These are phyloP conservation scores for Ylistrum balloti DNA, from an alignment of 1,140 invertebrate species.

Conservation along the genomic window DNA sequence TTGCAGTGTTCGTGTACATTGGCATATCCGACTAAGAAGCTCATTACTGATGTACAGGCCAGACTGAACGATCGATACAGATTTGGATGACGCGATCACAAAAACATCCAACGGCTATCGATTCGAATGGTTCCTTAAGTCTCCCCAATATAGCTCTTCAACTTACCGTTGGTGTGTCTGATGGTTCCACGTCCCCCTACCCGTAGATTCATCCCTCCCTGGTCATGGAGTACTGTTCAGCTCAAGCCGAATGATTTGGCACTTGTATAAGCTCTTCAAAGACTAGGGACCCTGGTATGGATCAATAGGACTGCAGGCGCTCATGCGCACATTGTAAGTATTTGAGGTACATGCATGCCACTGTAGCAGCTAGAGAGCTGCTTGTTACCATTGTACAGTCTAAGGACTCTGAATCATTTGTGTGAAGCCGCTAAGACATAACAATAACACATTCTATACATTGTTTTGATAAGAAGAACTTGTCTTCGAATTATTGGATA, in stretches of 20 bases:
- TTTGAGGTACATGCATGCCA: neutral
- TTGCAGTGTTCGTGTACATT: neutral
- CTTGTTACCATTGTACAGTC: neutral
- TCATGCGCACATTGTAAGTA: slow-evolving; percentile 1
- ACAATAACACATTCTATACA: no score
- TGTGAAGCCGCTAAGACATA: neutral
- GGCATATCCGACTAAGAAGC: neutral
- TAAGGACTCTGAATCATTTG: no score
- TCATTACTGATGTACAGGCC: neutral
- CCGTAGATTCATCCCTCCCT: neutral
- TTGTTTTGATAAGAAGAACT: no score
- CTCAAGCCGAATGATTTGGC: neutral
- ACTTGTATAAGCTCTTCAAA: slow-evolving; percentile 27
- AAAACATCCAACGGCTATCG: neutral
- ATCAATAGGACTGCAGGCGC: neutral
- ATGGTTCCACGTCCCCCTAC: neutral
- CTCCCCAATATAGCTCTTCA: neutral
- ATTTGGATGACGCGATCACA: neutral
- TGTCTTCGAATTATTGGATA: no score
- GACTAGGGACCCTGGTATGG: neutral
- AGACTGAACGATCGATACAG: neutral
- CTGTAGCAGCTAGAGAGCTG: neutral
- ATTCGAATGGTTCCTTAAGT: neutral
- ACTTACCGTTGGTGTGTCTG: neutral
- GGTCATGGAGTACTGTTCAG: no score